These are phyloP conservation scores for Cheilosia vernalis DNA, from an alignment of 2,888 invertebrate genomes.

Conservation along the genomic window DNA sequence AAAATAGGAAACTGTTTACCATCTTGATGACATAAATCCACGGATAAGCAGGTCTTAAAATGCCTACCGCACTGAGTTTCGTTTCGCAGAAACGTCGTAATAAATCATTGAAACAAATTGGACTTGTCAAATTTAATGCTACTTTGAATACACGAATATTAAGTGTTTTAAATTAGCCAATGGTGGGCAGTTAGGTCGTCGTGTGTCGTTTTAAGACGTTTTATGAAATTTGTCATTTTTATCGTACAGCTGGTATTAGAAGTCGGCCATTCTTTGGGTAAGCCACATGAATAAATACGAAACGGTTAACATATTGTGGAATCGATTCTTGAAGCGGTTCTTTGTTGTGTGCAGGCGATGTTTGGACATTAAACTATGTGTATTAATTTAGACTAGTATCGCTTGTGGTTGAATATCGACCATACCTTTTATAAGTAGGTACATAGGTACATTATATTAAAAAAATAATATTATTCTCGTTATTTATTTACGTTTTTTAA, in stretches of 20 bases:
- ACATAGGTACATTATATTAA: no score
- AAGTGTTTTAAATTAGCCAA: neutral
- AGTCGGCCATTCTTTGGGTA: neutral
- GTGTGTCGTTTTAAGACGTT: constrained; percentile 26
- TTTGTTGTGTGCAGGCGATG: constrained; percentile 15
- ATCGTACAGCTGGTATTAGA: constrained; percentile 19
- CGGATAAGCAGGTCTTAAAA: constrained; percentile 33
- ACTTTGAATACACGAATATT: neutral
- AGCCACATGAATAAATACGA: neutral
- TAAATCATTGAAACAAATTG: neutral
- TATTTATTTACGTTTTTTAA: no score
- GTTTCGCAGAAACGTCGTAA: constrained; percentile 10
- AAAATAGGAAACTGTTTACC: constrained; percentile 21
- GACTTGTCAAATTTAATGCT: constrained; percentile 13
- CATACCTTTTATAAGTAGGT: no score
- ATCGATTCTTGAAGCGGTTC: constrained; percentile 18
- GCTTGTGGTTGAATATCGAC: no score
- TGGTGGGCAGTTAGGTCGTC: no score
- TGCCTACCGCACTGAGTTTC: no score
- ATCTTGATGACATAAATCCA: constrained; percentile 25
- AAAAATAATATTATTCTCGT: no score
- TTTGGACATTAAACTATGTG: constrained; percentile 7
- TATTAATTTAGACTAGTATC: no score
- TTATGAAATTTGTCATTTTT: constrained; percentile 20
- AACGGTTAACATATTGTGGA: constrained; percentile 32